Conservation (phyloP, 2,888 invertebrate species). For the Petrolisthes cinctipes region DNA sequence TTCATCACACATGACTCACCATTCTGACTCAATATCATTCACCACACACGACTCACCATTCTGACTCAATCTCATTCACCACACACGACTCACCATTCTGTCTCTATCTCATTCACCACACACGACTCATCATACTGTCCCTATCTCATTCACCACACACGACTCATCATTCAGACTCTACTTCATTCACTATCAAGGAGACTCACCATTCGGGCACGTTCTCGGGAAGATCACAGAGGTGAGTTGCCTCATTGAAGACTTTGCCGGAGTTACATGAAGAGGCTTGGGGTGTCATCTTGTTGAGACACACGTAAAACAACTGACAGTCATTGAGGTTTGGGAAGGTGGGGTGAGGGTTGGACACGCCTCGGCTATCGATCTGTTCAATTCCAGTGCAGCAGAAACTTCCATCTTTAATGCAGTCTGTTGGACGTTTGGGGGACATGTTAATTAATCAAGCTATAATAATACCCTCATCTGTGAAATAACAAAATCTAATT, state of each 20-base stretch:
- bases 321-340: conserved; percentile 90
- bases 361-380: conserved; percentile 79
- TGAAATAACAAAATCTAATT: not conserved
- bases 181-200: not conserved
- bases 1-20: not conserved
- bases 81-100: too few species aligned
- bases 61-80: too few species aligned
- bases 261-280: conserved; percentile 87
- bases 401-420: conserved; percentile 80
- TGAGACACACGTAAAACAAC: conserved; percentile 90
- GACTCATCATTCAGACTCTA: too few species aligned
- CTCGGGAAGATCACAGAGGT: conserved; percentile 75
- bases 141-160: too few species aligned
- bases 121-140: too few species aligned
- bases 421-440: conserved; percentile 13
- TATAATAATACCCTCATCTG: too few species aligned
- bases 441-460: too few species aligned
- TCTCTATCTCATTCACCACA: too few species aligned
- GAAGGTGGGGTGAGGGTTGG: conserved; percentile 86
- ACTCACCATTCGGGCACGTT: conserved; percentile 65
- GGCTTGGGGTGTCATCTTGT: conserved; percentile 87
- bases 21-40: too few species aligned
- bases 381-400: conserved; percentile 82
- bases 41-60: too few species aligned
- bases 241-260: conserved; percentile 89